Conservation (phyloP, 2,888 invertebrate species). For the Athalia circularis region DNA sequence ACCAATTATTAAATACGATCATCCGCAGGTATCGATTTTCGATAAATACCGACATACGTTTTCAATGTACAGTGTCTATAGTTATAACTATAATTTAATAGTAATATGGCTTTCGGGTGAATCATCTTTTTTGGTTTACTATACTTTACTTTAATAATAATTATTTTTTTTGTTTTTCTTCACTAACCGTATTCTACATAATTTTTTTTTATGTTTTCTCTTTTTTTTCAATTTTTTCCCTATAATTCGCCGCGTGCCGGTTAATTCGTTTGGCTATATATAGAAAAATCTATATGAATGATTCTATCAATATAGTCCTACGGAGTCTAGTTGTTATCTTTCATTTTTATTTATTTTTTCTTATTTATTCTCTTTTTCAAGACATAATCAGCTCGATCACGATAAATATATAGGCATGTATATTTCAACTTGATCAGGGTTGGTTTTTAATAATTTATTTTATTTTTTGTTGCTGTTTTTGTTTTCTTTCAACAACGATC, state of each 20-base stretch:
- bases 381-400: too few species aligned
- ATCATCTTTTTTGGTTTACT: constrained; percentile 40
- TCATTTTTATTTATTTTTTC: background rate
- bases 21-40: too few species aligned
- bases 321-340: too few species aligned
- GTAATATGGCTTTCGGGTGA: constrained; percentile 51
- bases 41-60: background rate
- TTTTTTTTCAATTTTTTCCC: constrained; percentile 33
- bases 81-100: constrained; percentile 58
- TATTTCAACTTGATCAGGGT: background rate
- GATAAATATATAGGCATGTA: too few species aligned
- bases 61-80: constrained; percentile 54
- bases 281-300: too few species aligned
- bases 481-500: too few species aligned
- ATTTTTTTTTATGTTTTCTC: constrained; percentile 17
- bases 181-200: constrained; percentile 1
- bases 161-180: constrained; percentile 5
- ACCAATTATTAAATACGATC: too few species aligned
- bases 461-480: constrained; percentile 40
- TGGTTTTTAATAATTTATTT: background rate
- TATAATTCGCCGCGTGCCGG: constrained; percentile 32
- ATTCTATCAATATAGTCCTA: too few species aligned
- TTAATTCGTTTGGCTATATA: background rate
- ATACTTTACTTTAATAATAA: constrained; percentile 7
- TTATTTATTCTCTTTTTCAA: background rate